These are phyloP conservation scores for Harpalus rufipes DNA, from an alignment of 2,888 invertebrate genomes.

Conservation along the genomic window DNA sequence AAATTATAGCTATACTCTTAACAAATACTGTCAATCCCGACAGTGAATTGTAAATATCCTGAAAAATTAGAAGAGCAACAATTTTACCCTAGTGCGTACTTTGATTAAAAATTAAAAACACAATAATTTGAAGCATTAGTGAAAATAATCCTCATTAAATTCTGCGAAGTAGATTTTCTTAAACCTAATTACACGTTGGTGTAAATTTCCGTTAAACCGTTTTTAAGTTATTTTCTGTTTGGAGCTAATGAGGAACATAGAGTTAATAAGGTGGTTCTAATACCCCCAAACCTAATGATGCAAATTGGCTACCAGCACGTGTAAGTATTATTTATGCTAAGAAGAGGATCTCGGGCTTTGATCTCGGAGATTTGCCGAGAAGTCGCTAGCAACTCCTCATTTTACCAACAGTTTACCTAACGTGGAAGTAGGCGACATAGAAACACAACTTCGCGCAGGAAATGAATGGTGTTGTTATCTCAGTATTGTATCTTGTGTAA, in stretches of 20 bases:
- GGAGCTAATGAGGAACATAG: constrained; percentile 2
- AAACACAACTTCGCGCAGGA: constrained; percentile 40
- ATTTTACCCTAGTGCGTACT: not conserved
- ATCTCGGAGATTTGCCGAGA: constrained; percentile 27
- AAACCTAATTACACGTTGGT: constrained; percentile 32
- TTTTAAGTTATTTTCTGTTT: constrained; percentile 26
- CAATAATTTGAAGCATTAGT: constrained; percentile 17
- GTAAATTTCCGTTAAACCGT: constrained; percentile 34
- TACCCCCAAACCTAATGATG: constrained; percentile 51
- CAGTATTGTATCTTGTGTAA: constrained; percentile 56
- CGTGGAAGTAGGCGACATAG: constrained; percentile 7
- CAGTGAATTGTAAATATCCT: too few relatives aligned
- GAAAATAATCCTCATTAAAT: constrained; percentile 23
- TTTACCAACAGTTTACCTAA: constrained; percentile 47
- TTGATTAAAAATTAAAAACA: constrained; percentile 17
- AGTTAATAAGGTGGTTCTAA: constrained; percentile 38
- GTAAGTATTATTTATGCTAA: constrained; percentile 53
- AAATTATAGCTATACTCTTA: too few relatives aligned
- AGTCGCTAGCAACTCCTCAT: constrained; percentile 10
- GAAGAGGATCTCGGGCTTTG: constrained; percentile 15
- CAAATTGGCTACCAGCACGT: constrained; percentile 34
- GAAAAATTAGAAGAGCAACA: too few relatives aligned
- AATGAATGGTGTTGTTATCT: constrained; percentile 60
- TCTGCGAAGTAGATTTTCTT: constrained; percentile 9
- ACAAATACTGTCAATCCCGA: too few relatives aligned